Percentiles rank a stretch among this genome's conserved stretches.
phyloP scores from a whole-genome alignment of 2,797 vertebrate species.

The Iguana delicatissima region DNA sequence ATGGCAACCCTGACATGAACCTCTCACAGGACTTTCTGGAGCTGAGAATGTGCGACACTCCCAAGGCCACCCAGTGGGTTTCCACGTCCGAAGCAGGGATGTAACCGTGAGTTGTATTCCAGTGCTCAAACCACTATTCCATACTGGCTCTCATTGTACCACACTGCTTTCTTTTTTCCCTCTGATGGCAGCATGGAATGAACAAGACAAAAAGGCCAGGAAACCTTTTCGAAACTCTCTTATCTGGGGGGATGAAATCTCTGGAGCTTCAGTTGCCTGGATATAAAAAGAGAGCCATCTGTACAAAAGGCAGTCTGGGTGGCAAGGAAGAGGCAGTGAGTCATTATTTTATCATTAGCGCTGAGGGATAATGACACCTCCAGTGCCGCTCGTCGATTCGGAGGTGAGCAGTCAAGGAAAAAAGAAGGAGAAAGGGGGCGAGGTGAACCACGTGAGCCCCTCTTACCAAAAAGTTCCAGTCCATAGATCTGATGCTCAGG shows the following conservation, averaged over 20 bases:
- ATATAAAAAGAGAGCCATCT: constrained; percentile 55
- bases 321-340: constrained; percentile 48
- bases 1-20: too few species aligned
- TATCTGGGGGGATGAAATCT: constrained; percentile 22
- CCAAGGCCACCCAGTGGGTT: too few species aligned
- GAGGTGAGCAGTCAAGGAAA: constrained; percentile 61
- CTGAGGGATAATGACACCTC: constrained; percentile 48
- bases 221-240: background rate
- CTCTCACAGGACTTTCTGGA: too few species aligned
- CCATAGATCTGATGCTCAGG: background rate
- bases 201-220: background rate
- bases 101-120: too few species aligned
- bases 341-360: constrained; percentile 68
- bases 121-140: too few species aligned
- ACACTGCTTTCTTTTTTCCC: too few species aligned
- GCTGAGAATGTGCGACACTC: too few species aligned
- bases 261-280: constrained; percentile 2
- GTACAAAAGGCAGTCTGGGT: constrained; percentile 54
- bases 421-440: constrained; percentile 52
- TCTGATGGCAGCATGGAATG: background rate
- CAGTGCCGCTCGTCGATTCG: constrained; percentile 42
- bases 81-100: too few species aligned
- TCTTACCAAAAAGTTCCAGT: background rate
- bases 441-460: background rate
- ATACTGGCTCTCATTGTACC: too few species aligned